Evolutionary conservation across 2,888 invertebrate genomes (phyloP), one percentile per base, ranked within the genome.

Genomic region (Drosophila helvetica): DNA sequence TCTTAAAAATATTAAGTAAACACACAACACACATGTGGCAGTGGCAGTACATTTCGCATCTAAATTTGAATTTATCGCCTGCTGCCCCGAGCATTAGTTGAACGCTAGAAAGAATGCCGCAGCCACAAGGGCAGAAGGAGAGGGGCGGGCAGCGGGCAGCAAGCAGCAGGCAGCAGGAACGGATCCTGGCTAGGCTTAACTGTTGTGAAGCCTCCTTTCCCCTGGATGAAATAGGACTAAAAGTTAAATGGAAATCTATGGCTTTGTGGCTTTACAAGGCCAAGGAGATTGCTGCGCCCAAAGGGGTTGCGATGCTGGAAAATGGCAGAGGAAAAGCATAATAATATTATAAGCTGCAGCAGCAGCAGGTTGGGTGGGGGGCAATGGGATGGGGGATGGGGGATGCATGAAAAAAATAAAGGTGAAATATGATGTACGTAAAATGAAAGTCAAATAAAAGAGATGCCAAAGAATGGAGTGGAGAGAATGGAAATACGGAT

Each of bases 1-100:
- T 83, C 83, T 83, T 78, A 80, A 86, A 80, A 83, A 86, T 83
- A 86, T 83, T 83, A 83, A 83, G 80, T 83, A 83, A 83, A 83
- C 79, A 83, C 74, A 72, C 72, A 84, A 7, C 38, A 38, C 15
- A 38, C n/a, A n/a, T 15, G 38, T 1, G 12, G 12, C 33, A 33
- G 33, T 38, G 38, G 38, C 38, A 38, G 38, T 78, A 80, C 68
- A 77, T 72, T 76, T 80, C 63, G 70, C 76, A 80, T 78, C 79
- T 83, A 83, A 86, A 86, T 83, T 86, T 86, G 78, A 83, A 83
- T 83, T 86, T 83, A 86, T 83, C 66, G 80, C 86, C 71, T 68
- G 55, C 71, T 68, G 55, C 75, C 79, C 75, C 77, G 79, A 73
- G 79, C 79, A 80, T 83, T 79, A 80, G 75, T 72, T 77, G 64